Conservation (phyloP, 2,797 vertebrate genomes). For the Cirrhinus molitorella region DNA sequence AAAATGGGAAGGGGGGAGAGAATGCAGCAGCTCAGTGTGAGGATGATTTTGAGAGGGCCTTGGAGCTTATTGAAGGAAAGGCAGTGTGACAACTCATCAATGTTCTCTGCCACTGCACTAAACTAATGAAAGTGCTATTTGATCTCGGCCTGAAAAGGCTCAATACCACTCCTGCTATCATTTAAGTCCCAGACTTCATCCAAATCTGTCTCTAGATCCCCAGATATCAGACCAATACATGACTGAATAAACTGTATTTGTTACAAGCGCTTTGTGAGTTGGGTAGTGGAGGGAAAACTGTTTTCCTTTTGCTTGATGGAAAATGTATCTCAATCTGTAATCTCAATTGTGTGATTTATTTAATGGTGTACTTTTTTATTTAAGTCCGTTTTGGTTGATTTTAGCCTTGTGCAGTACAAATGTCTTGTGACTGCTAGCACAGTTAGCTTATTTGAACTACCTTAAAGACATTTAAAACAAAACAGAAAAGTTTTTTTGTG, state of each 20-base stretch:
- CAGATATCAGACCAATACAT: conserved; percentile 79
- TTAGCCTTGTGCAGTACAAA: background rate
- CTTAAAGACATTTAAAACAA: background rate
- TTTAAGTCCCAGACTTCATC: conserved; percentile 82
- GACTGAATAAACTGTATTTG: conserved; percentile 82
- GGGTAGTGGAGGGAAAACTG: conserved; percentile 72
- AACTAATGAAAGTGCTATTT: conserved; percentile 87
- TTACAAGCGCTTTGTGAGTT: conserved; percentile 73
- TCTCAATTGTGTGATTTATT: background rate
- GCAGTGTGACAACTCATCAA: conserved; percentile 86
- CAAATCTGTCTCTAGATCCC: conserved; percentile 81
- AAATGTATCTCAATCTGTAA: background rate
- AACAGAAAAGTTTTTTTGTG: background rate
- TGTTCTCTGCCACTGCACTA: conserved; percentile 81
- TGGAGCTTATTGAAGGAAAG: conserved; percentile 81
- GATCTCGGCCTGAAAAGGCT: conserved; percentile 76
- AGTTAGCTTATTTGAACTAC: background rate
- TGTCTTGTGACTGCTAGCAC: background rate
- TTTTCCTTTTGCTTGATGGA: conserved; percentile 48
- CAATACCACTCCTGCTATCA: conserved; percentile 83
- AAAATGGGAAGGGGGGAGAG: background rate
- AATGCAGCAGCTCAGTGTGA: conserved; percentile 72
- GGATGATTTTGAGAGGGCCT: conserved; percentile 84
- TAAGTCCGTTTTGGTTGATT: background rate
- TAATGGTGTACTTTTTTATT: background rate